Evolutionary conservation across 2,113 vertebrate species (phyloP), one percentile per base, ranked within the genome.

Genomic region (Cephalopterus ornatus): DNA sequence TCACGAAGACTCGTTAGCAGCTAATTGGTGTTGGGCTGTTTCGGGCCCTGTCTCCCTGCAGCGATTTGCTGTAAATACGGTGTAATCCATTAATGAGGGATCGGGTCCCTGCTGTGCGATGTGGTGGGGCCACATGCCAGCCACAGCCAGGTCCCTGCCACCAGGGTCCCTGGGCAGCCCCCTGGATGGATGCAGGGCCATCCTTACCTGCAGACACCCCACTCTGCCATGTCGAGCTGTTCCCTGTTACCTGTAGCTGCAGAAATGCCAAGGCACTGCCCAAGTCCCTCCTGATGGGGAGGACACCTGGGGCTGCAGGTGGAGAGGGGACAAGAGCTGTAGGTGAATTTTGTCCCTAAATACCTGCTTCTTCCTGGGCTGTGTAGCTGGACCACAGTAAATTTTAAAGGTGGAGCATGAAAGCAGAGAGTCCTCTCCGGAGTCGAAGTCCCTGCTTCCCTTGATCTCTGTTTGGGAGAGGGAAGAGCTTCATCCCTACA

Each of bases 191-290:
- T 11, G 28, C 18, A n/a, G 44, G 23, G 52, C 4, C 2, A 11
- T 44, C 35, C 63, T 33, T 5, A 2, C 58, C 65, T 20, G 3
- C 35, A 4, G 26, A 24, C 56, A 35, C 17, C 39, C 22, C 37
- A 0, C 62, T 22, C 21, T 1, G 11, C 30, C 2, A 0, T 1
- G 0, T 1, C 4, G 14, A 74, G 81, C 42, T 42, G 39, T 9
- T 7, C 35, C 37, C 42, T 41, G 7, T 7, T 8, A 3, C 3
- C 63, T 41, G 84, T 6, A 16, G 70, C 75, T 93, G 59, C 35
- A 9, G 1, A 33, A 58, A 28, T 44, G 52, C 59, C 2, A 18
- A 2, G 39, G 47, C 30, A 1, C 39, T 27, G 61, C 28, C 30
- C 1, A 26, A 9, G 52, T 30, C 47, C 65, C 65, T 70, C 18